Evolutionary conservation across 1,140 invertebrate genomes (phyloP).

Genomic region (Neodiprion pinetum): DNA sequence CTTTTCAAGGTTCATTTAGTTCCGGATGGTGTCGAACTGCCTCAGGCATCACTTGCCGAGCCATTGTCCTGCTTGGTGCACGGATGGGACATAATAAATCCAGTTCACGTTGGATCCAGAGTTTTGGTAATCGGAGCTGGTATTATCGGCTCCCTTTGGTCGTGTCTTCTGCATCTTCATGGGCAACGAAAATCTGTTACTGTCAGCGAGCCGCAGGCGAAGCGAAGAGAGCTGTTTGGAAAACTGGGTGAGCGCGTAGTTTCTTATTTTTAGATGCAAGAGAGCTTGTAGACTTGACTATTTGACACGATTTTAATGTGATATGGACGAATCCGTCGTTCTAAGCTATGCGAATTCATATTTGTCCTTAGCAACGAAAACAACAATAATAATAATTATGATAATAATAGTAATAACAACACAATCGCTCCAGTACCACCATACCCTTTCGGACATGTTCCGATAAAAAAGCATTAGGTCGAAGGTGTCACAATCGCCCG

Average conservation of each 20-base stretch:
- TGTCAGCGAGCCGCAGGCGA: slow-evolving; percentile 68
- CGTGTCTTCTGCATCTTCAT: slow-evolving; percentile 68
- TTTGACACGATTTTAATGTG: too few relatives aligned
- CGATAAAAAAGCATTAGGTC: too few relatives aligned
- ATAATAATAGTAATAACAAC: too few relatives aligned
- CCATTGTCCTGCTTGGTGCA: slow-evolving; percentile 74
- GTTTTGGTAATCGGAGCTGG: slow-evolving; percentile 74
- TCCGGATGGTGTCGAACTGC: slow-evolving; percentile 46
- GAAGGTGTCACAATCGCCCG: too few relatives aligned
- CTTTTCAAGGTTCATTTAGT: slow-evolving; percentile 43
- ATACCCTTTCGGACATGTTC: too few relatives aligned
- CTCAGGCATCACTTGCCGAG: slow-evolving; percentile 67
- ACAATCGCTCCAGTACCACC: too few relatives aligned
- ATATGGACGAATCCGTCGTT: too few relatives aligned
- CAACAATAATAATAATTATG: too few relatives aligned
- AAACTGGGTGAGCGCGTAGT: slow-evolving; percentile 63
- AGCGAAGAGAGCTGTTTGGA: slow-evolving; percentile 61
- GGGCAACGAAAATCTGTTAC: slow-evolving; percentile 71
- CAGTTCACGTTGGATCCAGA: slow-evolving; percentile 65
- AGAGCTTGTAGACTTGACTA: too few relatives aligned
- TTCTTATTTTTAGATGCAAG: neutral
- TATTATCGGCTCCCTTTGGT: slow-evolving; percentile 75
- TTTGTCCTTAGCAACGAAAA: too few relatives aligned
- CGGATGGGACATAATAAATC: slow-evolving; percentile 68
- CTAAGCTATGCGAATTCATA: too few relatives aligned